Evolutionary conservation across 2,113 vertebrate genomes (phyloP).

Genomic region (Pimephales promelas): DNA sequence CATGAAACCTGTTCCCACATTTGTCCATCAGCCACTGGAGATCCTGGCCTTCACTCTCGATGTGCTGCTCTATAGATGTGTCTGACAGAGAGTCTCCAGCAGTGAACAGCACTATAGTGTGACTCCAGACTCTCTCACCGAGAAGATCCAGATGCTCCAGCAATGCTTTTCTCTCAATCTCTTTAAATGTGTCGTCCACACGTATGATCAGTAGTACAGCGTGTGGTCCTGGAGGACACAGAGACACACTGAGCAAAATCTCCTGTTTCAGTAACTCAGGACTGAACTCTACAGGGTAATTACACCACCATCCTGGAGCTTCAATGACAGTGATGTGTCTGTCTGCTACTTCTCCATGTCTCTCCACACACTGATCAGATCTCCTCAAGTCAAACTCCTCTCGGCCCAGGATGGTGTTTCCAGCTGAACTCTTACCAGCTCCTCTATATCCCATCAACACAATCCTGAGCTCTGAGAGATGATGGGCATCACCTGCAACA

Average conservation of each 20-base stretch:
- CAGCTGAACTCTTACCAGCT: background rate
- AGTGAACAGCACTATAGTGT: conserved; percentile 11
- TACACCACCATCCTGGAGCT: background rate
- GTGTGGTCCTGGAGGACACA: conserved; percentile 3
- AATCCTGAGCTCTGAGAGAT: conserved; percentile 11
- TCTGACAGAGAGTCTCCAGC: background rate
- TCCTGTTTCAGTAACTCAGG: background rate
- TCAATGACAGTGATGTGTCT: conserved; percentile 6
- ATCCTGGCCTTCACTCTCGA: background rate
- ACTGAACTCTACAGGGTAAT: fast-evolving
- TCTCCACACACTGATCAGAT: conserved; percentile 14
- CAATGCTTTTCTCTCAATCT: background rate
- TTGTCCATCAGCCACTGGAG: background rate
- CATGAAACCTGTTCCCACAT: conserved; percentile 9
- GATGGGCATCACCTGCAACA: background rate
- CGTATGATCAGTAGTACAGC: background rate
- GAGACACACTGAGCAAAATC: conserved; percentile 5
- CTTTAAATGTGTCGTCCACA: fast-evolving
- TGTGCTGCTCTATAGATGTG: conserved; percentile 14
- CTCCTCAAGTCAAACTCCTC: background rate
- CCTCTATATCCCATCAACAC: background rate
- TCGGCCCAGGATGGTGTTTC: conserved; percentile 22
- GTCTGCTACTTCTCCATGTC: conserved; percentile 12
- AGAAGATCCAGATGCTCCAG: background rate
- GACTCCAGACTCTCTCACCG: background rate